phyloP scores from a whole-genome alignment of 2,113 vertebrate species.

The Buteo buteo region DNA sequence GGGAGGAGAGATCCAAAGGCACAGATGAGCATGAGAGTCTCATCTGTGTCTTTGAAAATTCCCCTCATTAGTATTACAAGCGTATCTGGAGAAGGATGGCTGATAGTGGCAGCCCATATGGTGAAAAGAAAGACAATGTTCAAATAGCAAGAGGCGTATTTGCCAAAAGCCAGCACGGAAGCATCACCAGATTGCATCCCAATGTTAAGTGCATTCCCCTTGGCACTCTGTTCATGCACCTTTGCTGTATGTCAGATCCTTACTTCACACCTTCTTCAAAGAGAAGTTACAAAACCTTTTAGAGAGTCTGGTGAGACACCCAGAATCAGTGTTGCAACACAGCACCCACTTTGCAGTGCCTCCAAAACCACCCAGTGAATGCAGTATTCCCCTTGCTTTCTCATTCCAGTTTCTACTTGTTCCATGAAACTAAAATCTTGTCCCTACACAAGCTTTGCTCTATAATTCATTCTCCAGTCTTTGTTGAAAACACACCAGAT shows the following conservation, averaged over 20 bases:
- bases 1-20: not conserved
- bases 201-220: not conserved
- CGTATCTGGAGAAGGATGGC: not conserved
- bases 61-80: not conserved
- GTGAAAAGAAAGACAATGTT: not conserved
- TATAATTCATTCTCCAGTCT: not conserved
- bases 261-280: not conserved
- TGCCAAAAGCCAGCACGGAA: not conserved
- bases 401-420: not conserved
- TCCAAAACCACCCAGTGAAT: not conserved
- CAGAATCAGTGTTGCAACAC: not conserved
- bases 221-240: rapidly evolving
- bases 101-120: not conserved
- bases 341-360: not conserved
- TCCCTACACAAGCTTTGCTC: not conserved
- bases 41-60: not conserved
- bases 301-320: not conserved
- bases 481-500: not conserved
- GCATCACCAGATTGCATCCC: not conserved
- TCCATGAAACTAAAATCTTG: not conserved
- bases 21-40: not conserved
- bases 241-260: not conserved
- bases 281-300: not conserved
- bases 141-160: not conserved
- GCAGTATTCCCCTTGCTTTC: not conserved